Evolutionary conservation across 1,140 invertebrate genomes (phyloP), one percentile per base, ranked within the genome.

Genomic region (Epicauta chinensis): DNA sequence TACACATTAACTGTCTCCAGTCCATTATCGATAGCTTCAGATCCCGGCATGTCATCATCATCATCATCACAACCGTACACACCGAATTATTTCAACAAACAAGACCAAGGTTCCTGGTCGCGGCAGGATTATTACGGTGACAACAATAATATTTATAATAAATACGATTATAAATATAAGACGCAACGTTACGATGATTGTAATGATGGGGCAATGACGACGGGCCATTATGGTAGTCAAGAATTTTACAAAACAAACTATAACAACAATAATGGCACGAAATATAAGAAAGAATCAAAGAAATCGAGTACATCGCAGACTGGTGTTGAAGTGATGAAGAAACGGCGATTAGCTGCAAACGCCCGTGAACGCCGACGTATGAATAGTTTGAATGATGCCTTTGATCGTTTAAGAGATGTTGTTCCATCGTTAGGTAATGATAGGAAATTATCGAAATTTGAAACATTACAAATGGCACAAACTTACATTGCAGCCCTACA

Each of bases 381-480:
- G 86, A 84, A 86, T 62, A 82, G 82, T 40, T 68, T 89, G 30
- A 89, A 89, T 66, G 82, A 83, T 34, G 86, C 86, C 1, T 89
- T 89, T 64, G 86, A 89, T 60, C 75, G 80, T 58, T 65, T 89
- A 4, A 74, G 87, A 17, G 82, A 84, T 56, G 86, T 89, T 11
- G 82, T 90, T 11, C 87, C 87, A 0, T 81, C 78, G 42, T 72
- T 87, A 11, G 84, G 82, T 1, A 82, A 82, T 46, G 83, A 89
- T 63, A 75, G 83, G 58, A 86, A 87, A 66, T 72, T 89, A 2
- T 87, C 84, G 46, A 90, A 91, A 68, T 89, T 84, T 65, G 87
- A 90, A 67, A 89, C 87, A 0, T 65, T 90, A 16, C 86, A 89
- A 72, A 87, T 89, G 86, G 87, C 87, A 0, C 86, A 89, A 60